Evolutionary conservation across 2,888 invertebrate species (phyloP).

Genomic region (Troides helena): DNA sequence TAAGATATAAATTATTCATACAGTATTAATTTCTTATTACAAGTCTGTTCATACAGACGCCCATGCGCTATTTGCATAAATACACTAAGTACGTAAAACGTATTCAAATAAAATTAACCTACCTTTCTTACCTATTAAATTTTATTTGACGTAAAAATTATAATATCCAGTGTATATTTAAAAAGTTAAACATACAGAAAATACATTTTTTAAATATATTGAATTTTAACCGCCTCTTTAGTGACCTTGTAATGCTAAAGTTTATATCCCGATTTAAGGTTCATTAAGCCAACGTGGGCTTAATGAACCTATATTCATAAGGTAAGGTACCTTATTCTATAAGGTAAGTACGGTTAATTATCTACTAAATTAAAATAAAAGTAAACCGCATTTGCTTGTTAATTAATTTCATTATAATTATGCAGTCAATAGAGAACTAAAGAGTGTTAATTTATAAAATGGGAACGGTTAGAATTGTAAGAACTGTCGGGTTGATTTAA

Average conservation of each 20-base stretch:
- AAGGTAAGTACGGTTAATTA: too few relatives aligned
- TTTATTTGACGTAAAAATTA: not conserved
- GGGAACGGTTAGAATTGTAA: conserved; percentile 1
- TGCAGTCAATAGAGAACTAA: not conserved
- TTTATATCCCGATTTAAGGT: too few relatives aligned
- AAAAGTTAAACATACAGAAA: not conserved
- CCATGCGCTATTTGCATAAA: not conserved
- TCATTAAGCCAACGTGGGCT: too few relatives aligned
- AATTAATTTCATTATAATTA: not conserved
- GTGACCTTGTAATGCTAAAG: too few relatives aligned
- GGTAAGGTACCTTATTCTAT: too few relatives aligned
- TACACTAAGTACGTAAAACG: not conserved
- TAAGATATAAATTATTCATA: not conserved
- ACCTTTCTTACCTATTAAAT: too few relatives aligned
- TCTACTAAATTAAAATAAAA: not conserved
- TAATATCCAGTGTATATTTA: not conserved
- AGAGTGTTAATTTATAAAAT: not conserved
- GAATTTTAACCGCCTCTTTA: not conserved
- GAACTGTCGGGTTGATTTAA: not conserved
- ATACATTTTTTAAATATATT: not conserved
- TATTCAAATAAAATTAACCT: not conserved
- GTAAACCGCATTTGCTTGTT: not conserved
- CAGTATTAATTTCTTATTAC: conserved; percentile 1
- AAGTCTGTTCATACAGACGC: not conserved
- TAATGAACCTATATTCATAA: too few relatives aligned